A percentile compares a stretch with the other conserved stretches of the same genome.
Evolutionary conservation across 2,797 vertebrate species (phyloP).

Genomic region (Triplophysa yarkandensis): DNA sequence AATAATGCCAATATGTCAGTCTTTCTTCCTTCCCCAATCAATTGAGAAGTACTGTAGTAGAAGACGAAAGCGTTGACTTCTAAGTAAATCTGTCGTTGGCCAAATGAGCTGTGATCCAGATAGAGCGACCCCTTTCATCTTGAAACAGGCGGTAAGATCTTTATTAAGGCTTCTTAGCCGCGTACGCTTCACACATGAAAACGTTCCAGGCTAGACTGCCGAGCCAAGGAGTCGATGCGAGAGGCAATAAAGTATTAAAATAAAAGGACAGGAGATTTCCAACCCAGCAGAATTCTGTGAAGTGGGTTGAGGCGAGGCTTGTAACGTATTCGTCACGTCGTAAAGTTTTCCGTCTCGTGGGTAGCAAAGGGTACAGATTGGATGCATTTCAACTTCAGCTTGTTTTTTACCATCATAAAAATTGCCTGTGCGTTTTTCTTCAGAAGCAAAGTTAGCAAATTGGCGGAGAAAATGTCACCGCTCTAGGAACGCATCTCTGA

Average conservation of each 20-base stretch:
- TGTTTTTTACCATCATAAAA: conserved; percentile 18
- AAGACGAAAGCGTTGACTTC: conserved; percentile 35
- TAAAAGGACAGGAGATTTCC: conserved; percentile 22
- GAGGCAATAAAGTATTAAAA: conserved; percentile 36
- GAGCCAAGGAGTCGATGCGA: conserved; percentile 17
- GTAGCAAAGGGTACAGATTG: conserved; percentile 1
- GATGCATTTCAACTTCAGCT: conserved; percentile 13
- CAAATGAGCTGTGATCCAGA: conserved; percentile 60
- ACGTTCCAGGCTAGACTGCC: conserved; percentile 20
- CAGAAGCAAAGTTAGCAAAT: conserved; percentile 40
- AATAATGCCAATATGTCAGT: conserved; percentile 26
- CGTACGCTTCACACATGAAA: conserved; percentile 41
- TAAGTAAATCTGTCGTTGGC: conserved; percentile 48
- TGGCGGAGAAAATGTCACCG: conserved; percentile 29
- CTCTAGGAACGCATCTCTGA: conserved; percentile 17
- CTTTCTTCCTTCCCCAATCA: conserved; percentile 32
- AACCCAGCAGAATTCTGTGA: conserved; percentile 17
- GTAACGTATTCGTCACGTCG: conserved; percentile 15
- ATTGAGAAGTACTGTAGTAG: too few relatives aligned
- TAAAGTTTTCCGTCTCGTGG: background rate
- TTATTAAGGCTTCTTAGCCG: conserved; percentile 59
- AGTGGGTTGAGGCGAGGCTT: conserved; percentile 5
- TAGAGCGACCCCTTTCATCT: conserved; percentile 57
- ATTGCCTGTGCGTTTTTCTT: conserved; percentile 13
- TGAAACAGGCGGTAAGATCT: conserved; percentile 56